Conservation (phyloP, 2,888 invertebrate genomes). For the Lasioglossum calceatum region DNA sequence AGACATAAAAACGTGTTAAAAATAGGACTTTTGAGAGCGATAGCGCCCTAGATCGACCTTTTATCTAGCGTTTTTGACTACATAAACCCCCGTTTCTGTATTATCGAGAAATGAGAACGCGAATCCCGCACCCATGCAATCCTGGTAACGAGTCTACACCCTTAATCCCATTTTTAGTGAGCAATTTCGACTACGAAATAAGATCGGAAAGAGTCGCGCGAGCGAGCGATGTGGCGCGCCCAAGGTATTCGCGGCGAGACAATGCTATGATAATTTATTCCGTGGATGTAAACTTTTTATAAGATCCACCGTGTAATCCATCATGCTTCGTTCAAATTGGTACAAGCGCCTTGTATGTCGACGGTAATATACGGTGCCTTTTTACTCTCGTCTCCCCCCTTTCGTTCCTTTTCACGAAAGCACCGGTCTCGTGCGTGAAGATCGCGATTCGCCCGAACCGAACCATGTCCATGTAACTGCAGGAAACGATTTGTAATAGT, state of each 20-base stretch:
- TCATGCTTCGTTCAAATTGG: constrained; percentile 78
- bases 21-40: no score
- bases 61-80: no score
- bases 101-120: no score
- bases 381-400: constrained; percentile 34
- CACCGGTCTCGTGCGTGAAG: constrained; percentile 43
- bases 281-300: constrained; percentile 74
- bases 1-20: no score
- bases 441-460: constrained; percentile 59
- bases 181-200: background rate
- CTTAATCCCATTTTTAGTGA: background rate
- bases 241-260: constrained; percentile 57
- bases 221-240: constrained; percentile 23
- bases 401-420: constrained; percentile 57
- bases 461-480: constrained; percentile 44
- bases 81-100: no score
- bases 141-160: no score
- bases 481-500: constrained; percentile 49
- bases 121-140: no score
- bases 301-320: constrained; percentile 75
- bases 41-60: no score
- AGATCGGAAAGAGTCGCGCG: constrained; percentile 16
- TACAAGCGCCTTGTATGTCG: constrained; percentile 68
- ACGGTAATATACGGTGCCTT: constrained; percentile 42
- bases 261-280: constrained; percentile 79